Percentiles rank a stretch among this genome's conserved stretches.
Evolutionary conservation across 2,888 invertebrate species (phyloP).

Genomic region (Hypolimnas misippus): DNA sequence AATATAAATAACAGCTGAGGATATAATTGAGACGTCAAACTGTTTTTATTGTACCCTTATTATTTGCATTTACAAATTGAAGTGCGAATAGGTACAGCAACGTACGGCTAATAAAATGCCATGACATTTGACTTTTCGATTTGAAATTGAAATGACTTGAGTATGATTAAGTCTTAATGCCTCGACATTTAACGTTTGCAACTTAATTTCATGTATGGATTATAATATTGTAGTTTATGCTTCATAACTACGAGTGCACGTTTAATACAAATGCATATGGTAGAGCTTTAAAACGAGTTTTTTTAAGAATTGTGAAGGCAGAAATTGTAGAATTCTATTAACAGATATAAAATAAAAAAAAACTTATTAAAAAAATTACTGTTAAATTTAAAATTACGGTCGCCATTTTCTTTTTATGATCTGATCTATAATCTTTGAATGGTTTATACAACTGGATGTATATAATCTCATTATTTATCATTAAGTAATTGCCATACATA

Average conservation of each 20-base stretch:
- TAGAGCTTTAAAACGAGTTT: too few species aligned
- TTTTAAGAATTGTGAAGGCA: too few species aligned
- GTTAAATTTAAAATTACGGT: too few species aligned
- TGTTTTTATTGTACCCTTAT: background rate
- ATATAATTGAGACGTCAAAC: background rate
- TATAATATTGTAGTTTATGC: conserved; percentile 2
- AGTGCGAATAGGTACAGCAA: background rate
- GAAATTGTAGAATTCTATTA: too few species aligned
- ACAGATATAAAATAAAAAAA: too few species aligned
- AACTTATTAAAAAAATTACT: too few species aligned
- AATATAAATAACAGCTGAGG: background rate
- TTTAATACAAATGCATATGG: background rate
- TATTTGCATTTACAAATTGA: conserved; percentile 5
- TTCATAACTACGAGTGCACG: background rate
- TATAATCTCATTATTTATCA: too few species aligned
- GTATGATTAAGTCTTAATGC: conserved; percentile 24
- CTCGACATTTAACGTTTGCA: conserved; percentile 24
- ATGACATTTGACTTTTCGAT: conserved; percentile 41
- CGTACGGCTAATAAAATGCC: conserved; percentile 37
- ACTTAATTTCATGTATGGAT: conserved; percentile 22
- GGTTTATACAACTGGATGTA: too few species aligned
- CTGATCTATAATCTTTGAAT: too few species aligned
- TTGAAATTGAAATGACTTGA: conserved; percentile 27
- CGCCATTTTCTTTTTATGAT: too few species aligned
- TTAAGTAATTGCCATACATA: too few species aligned